Evolutionary conservation across 2,797 vertebrate genomes (phyloP).

Genomic region (Liasis olivaceus): DNA sequence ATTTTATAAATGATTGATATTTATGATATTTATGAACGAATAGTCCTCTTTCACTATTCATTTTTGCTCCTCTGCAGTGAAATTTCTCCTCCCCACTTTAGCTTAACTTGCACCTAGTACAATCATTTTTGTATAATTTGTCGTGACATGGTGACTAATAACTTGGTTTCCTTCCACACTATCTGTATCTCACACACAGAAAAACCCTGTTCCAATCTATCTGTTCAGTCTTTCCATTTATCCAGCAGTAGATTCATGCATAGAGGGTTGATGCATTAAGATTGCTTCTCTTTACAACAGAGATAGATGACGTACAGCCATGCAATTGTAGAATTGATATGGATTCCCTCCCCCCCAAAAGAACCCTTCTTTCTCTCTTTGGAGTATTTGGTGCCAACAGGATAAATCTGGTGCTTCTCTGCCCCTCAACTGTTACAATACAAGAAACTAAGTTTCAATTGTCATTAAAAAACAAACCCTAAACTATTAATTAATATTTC

Average conservation of each 20-base stretch:
- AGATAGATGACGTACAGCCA: neutral
- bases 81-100: neutral
- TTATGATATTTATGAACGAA: too few relatives aligned
- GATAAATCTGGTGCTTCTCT: neutral
- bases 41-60: neutral
- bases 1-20: conserved; percentile 19
- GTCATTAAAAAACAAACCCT: neutral
- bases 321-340: neutral
- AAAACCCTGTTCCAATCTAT: neutral
- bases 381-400: neutral
- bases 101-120: neutral
- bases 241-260: neutral
- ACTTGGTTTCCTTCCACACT: neutral
- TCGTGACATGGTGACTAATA: neutral
- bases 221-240: neutral
- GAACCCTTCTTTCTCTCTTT: neutral
- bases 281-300: neutral
- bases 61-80: neutral
- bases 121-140: neutral
- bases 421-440: neutral
- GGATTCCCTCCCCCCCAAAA: neutral
- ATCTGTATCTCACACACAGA: neutral
- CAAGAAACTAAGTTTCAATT: neutral
- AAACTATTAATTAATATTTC: neutral
- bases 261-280: neutral